A percentile compares a stretch with the other conserved stretches of the same genome.
Evolutionary conservation across 2,797 vertebrate genomes (phyloP).

Genomic region (Philypnodon macrostomus): DNA sequence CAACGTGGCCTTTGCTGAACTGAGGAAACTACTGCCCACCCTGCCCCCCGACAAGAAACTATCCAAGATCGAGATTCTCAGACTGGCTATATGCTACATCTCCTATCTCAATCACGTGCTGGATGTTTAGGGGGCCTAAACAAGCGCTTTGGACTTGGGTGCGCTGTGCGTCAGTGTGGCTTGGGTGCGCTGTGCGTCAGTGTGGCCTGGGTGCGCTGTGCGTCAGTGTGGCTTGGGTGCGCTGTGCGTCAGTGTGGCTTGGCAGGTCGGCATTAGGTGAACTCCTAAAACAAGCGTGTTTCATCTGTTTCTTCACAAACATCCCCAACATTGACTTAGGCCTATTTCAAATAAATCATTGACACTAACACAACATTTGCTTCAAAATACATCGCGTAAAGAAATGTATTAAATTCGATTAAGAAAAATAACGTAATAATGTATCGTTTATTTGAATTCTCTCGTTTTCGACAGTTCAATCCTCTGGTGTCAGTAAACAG

Average conservation of each 20-base stretch:
- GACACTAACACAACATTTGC: background rate
- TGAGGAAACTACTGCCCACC: slow-evolving; percentile 85
- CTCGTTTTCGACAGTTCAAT: slow-evolving; percentile 1
- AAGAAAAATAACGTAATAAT: no score
- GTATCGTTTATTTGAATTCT: background rate
- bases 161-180: slow-evolving; percentile 12
- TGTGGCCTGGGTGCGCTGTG: no score
- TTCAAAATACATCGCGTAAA: background rate
- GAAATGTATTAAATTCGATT: no score
- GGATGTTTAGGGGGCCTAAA: slow-evolving; percentile 75
- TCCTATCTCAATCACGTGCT: slow-evolving; percentile 90
- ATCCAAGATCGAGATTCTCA: slow-evolving; percentile 90
- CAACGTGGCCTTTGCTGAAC: slow-evolving; percentile 88
- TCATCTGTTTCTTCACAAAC: no score
- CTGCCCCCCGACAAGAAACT: slow-evolving; percentile 90
- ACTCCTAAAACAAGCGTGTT: slow-evolving; percentile 13
- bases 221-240: no score
- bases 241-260: slow-evolving; percentile 25
- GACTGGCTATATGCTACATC: slow-evolving; percentile 90
- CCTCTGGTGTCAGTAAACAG: background rate
- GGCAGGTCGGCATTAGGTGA: slow-evolving; percentile 24
- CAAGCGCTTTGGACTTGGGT: slow-evolving; percentile 23
- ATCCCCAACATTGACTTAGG: no score
- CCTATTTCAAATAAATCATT: no score
- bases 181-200: no score